Evolutionary conservation across 35 echinoderm and acorn worm species (phyloP).

Genomic region (Apostichopus californicus): DNA sequence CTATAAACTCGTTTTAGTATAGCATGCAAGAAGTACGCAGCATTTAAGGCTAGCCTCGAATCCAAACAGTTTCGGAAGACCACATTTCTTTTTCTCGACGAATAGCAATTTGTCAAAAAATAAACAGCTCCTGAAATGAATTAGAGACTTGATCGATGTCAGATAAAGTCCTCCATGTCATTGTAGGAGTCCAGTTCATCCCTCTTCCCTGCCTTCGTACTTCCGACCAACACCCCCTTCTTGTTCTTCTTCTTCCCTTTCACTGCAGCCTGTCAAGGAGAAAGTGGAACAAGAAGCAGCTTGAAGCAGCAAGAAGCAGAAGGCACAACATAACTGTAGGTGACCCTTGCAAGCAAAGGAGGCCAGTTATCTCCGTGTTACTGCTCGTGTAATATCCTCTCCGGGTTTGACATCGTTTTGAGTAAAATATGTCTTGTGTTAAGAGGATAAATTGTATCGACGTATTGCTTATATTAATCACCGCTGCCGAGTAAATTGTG

Average conservation of each 20-base stretch:
- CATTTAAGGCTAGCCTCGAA: background rate
- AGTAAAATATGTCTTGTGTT: too few relatives aligned
- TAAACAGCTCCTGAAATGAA: background rate
- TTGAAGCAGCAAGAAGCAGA: too few relatives aligned
- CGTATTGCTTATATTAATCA: too few relatives aligned
- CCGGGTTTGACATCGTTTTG: too few relatives aligned
- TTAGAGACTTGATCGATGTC: conserved; percentile 21
- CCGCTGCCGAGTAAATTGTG: too few relatives aligned
- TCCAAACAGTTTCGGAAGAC: background rate
- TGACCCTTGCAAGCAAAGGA: too few relatives aligned
- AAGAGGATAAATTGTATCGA: too few relatives aligned
- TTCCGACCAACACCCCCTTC: conserved; percentile 80
- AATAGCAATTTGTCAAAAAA: background rate
- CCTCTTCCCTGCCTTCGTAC: conserved; percentile 63
- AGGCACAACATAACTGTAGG: too few relatives aligned
- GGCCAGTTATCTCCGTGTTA: too few relatives aligned
- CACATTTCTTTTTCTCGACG: background rate
- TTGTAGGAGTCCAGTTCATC: conserved; percentile 60
- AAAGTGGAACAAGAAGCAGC: background rate
- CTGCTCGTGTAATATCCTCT: too few relatives aligned
- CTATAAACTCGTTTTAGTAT: background rate
- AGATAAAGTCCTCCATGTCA: conserved; percentile 86
- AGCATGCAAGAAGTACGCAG: background rate
- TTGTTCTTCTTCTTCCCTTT: conserved; percentile 75
- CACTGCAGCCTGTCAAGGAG: conserved; percentile 57